These are phyloP conservation scores for Bombus haemorrhoidalis DNA, from an alignment of 1,140 invertebrate species.

Conservation along the genomic window DNA sequence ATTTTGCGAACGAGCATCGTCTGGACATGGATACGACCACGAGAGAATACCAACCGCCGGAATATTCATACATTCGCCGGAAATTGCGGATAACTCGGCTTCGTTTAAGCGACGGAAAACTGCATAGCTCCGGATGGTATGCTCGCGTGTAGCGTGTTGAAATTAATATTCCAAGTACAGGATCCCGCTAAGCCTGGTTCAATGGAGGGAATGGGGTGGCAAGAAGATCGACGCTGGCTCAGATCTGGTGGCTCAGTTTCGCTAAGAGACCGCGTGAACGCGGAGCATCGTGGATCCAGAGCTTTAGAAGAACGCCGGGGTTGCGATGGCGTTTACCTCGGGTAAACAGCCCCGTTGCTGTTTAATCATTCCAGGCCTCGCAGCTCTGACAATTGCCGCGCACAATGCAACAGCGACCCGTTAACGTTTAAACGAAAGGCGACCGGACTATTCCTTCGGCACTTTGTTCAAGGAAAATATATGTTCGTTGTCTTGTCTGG, in stretches of 20 bases:
- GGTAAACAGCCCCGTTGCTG: constrained; percentile 48
- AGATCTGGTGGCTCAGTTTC: background rate
- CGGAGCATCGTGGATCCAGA: too few relatives aligned
- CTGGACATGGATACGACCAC: too few relatives aligned
- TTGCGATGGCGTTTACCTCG: constrained; percentile 38
- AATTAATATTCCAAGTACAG: constrained; percentile 3
- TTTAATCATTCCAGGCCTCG: constrained; percentile 56
- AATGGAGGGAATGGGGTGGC: too few relatives aligned
- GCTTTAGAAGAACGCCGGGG: background rate
- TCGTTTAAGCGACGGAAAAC: background rate
- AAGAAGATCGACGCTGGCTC: background rate
- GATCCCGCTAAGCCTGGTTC: too few relatives aligned
- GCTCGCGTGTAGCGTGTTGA: background rate
- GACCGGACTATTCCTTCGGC: constrained; percentile 1
- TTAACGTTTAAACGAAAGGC: background rate
- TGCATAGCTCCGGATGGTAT: background rate
- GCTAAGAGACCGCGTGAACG: background rate
- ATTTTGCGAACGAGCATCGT: too few relatives aligned
- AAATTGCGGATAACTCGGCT: constrained; percentile 16
- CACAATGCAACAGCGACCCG: constrained; percentile 27
- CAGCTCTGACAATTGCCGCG: constrained; percentile 35
- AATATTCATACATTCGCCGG: background rate
- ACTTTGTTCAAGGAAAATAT: background rate
- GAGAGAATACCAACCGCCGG: background rate
- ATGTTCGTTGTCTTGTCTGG: background rate